Base-by-base conservation (phyloP, 2,888 invertebrate species). In the Pherbina coryleti region DNA sequence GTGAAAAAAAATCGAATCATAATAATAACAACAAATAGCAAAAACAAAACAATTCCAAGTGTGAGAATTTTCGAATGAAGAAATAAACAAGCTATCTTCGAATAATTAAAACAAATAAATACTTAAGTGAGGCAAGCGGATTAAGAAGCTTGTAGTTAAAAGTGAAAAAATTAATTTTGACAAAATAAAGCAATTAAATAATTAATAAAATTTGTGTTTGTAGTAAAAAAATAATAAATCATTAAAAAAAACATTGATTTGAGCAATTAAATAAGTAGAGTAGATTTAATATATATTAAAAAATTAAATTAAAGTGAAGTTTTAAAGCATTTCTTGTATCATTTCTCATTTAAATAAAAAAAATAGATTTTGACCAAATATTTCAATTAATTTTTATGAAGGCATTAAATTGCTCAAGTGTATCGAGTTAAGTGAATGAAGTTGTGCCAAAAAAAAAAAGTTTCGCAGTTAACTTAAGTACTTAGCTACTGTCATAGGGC, bases 1-100 rank as follows among this genome's bases (percentile, higher is more conserved):
- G 72, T 60, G n/a, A 3, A 53, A 74, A 28, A 64, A 66, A 66
- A 66, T 8, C 31, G 37, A 66, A 66, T 7, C n/a, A 34, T 19
- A 66, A 19, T 37, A 67, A 67, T 44, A 67, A 37, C n/a, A 28
- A 28, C 17, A 34, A 34, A 3, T 1, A 28, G 3, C 5, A 66
- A 66, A 62, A 62, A 28, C 28, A 28, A 62, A 62, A 8, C 25
- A 62, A 62, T 17, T 28, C 1, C 60, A 1, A 28, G 60, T 62
- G 60, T 62, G 8, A 62, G 11, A 62, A 62, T 22, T 62, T n/a
- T 28, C 17, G 14, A 0, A 3, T 28, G 60, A 11, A 28, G 28
- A 19, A 14, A 62, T 17, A 62, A 25, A 28, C 28, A 28, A 62
- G 28, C 28, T 25, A 22, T 44, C 0, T 44, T 44, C 11, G 14